A percentile compares a stretch with the other conserved stretches of the same genome.
These are phyloP conservation scores for Caerostris darwini DNA, from an alignment of 1,140 invertebrate genomes.

Conservation along the genomic window DNA sequence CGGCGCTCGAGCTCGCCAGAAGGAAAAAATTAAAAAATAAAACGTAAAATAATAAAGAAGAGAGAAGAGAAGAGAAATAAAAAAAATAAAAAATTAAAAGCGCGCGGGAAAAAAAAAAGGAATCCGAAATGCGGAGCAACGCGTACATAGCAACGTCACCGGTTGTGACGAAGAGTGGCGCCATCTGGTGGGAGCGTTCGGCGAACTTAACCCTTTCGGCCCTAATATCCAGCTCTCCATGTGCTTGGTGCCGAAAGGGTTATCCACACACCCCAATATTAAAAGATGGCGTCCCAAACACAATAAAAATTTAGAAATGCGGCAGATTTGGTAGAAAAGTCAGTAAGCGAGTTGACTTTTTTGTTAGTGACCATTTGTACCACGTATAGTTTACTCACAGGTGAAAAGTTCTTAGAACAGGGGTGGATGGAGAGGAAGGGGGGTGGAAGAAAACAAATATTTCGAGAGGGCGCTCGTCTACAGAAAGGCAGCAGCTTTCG, in stretches of 20 bases:
- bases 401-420: not conserved
- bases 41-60: constrained; percentile 1
- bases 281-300: not conserved
- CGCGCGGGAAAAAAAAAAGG: constrained; percentile 31
- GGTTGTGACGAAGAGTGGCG: constrained; percentile 54
- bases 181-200: constrained; percentile 69
- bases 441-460: constrained; percentile 4
- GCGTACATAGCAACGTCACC: constrained; percentile 77
- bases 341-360: not conserved
- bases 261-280: not conserved
- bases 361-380: not conserved
- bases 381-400: not conserved
- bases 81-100: not conserved
- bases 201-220: constrained; percentile 60
- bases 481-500: not conserved
- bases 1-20: not conserved
- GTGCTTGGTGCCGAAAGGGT: not conserved
- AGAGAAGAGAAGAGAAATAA: constrained; percentile 21
- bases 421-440: not conserved
- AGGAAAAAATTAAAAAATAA: constrained; percentile 15
- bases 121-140: constrained; percentile 50
- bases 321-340: not conserved
- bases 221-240: constrained; percentile 38
- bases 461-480: constrained; percentile 2
- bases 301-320: not conserved